Conservation (phyloP, 2,113 vertebrate species). For the Drymodes brunneopygia region DNA sequence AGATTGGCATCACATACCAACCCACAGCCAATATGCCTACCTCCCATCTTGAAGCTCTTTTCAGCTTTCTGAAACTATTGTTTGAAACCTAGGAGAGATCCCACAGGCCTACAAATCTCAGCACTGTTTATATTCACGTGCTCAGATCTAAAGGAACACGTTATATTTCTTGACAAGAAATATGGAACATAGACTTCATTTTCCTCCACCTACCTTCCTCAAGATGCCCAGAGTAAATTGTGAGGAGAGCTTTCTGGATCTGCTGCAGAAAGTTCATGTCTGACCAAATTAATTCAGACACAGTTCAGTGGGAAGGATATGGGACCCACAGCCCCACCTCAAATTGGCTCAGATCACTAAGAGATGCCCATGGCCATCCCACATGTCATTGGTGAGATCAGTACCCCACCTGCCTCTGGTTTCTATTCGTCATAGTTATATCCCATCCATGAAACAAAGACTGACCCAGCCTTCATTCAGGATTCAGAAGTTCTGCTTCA, state of each 20-base stretch:
- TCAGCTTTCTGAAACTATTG: background rate
- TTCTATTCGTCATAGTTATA: background rate
- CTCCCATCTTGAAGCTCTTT: background rate
- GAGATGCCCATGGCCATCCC: background rate
- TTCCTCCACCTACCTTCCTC: background rate
- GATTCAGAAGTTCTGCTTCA: background rate
- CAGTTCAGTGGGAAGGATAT: background rate
- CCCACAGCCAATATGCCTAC: background rate
- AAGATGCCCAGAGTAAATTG: background rate
- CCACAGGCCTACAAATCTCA: background rate
- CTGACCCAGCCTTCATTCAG: background rate
- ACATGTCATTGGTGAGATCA: background rate
- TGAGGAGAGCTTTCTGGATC: background rate
- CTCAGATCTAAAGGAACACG: background rate
- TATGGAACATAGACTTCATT: background rate
- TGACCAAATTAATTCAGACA: background rate
- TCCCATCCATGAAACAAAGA: background rate
- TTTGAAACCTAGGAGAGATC: background rate
- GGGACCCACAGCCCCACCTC: accelerated
- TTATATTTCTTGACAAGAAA: background rate
- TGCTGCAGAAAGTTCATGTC: background rate
- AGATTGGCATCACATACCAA: background rate
- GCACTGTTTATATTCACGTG: background rate
- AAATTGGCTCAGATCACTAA: background rate
- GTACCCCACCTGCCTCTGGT: background rate